Percentiles rank a stretch among this genome's conserved stretches.
phyloP scores from a whole-genome alignment of 1,140 invertebrate genomes.

The Hylaeus anthracinus region DNA sequence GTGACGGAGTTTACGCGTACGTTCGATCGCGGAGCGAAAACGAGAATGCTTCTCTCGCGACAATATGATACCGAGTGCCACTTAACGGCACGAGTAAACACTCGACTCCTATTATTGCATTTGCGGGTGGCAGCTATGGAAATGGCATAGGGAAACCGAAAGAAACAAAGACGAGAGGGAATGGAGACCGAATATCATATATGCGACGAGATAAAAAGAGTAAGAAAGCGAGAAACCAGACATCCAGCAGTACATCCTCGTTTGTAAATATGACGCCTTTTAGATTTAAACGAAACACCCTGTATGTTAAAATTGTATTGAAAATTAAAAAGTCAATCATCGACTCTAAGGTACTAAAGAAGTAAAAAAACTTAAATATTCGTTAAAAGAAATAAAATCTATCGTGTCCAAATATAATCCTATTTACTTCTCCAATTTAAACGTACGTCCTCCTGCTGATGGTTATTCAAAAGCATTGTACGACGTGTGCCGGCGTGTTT shows the following conservation, averaged over 20 bases:
- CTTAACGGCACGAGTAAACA: slow-evolving; percentile 71
- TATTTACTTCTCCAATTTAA: too few relatives aligned
- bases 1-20: slow-evolving; percentile 12
- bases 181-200: background rate
- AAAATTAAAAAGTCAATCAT: too few relatives aligned
- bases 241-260: too few relatives aligned
- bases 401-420: too few relatives aligned
- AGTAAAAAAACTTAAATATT: too few relatives aligned
- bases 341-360: too few relatives aligned
- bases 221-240: background rate
- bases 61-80: slow-evolving; percentile 73
- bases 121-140: slow-evolving; percentile 47
- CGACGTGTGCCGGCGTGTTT: too few relatives aligned
- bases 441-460: too few relatives aligned
- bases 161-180: slow-evolving; percentile 31
- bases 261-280: background rate
- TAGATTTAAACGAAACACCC: too few relatives aligned
- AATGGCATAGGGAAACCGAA: slow-evolving; percentile 21
- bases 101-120: slow-evolving; percentile 75
- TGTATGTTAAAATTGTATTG: too few relatives aligned
- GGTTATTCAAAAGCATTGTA: too few relatives aligned
- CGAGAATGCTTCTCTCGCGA: slow-evolving; percentile 59
- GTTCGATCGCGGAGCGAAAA: slow-evolving; percentile 46
- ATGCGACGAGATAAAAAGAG: background rate
- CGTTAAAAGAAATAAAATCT: too few relatives aligned